Percentiles rank a stretch among this genome's conserved stretches.
Evolutionary conservation across 1,140 invertebrate genomes (phyloP).

Genomic region (Diorhabda elongata): DNA sequence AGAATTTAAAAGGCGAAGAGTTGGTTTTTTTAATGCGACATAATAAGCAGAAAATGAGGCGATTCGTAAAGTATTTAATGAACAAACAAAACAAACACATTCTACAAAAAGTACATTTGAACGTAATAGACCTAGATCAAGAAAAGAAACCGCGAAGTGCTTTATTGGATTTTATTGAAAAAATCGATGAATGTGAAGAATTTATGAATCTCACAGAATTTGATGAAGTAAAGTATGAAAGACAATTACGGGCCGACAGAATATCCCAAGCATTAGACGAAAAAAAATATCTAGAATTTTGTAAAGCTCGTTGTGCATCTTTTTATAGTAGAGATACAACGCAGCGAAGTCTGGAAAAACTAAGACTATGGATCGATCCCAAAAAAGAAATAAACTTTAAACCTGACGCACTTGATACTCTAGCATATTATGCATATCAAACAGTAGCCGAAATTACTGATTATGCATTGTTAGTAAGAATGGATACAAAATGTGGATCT

Average conservation of each 20-base stretch:
- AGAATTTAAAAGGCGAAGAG: constrained; percentile 53
- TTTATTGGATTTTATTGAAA: constrained; percentile 51
- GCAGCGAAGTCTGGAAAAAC: constrained; percentile 46
- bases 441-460: constrained; percentile 68
- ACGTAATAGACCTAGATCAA: constrained; percentile 24
- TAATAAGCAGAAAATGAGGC: constrained; percentile 50
- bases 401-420: constrained; percentile 55
- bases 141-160: constrained; percentile 30
- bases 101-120: constrained; percentile 40
- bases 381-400: constrained; percentile 49
- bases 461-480: constrained; percentile 60
- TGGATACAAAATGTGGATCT: constrained; percentile 53
- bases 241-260: constrained; percentile 52
- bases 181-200: constrained; percentile 57
- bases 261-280: constrained; percentile 52
- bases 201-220: constrained; percentile 50
- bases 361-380: constrained; percentile 53
- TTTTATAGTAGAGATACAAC: constrained; percentile 33
- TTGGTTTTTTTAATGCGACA: constrained; percentile 64
- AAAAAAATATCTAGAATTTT: constrained; percentile 54
- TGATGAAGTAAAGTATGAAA: constrained; percentile 51
- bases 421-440: constrained; percentile 67
- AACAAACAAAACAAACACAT: constrained; percentile 36
- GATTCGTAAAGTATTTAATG: constrained; percentile 46
- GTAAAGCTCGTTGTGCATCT: constrained; percentile 37